Percentiles rank a stretch among this genome's conserved stretches.
Evolutionary conservation across 2,797 vertebrate species (phyloP).

Genomic region (Urosaurus nigricauda): DNA sequence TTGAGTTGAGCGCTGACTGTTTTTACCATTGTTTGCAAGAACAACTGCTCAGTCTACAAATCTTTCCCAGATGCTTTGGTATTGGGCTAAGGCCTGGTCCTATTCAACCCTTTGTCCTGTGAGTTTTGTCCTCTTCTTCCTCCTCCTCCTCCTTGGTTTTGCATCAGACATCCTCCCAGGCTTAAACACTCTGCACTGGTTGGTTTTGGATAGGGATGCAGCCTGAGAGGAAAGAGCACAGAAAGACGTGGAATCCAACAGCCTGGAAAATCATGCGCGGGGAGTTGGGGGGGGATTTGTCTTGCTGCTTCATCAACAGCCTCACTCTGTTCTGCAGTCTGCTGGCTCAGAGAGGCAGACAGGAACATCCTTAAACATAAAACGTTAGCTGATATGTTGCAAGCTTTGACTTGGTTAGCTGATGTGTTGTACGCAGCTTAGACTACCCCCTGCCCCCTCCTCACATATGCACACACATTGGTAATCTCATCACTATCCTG

Average conservation of each 20-base stretch:
- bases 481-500: slow-evolving; percentile 81
- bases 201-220: slow-evolving; percentile 34
- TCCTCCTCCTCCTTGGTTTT: not conserved
- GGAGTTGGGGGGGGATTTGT: slow-evolving; percentile 10
- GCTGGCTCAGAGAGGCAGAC: slow-evolving; percentile 55
- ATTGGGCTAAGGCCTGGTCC: slow-evolving; percentile 1
- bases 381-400: slow-evolving; percentile 75
- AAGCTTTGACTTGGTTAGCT: slow-evolving; percentile 16
- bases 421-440: slow-evolving; percentile 72
- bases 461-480: slow-evolving; percentile 60
- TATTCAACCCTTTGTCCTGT: slow-evolving; percentile 13
- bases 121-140: slow-evolving; percentile 11
- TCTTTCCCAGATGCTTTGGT: slow-evolving; percentile 22
- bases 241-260: slow-evolving; percentile 54
- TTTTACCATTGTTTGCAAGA: slow-evolving; percentile 8
- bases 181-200: not conserved
- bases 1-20: not conserved
- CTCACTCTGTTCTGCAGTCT: slow-evolving; percentile 60
- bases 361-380: slow-evolving; percentile 70
- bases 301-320: slow-evolving; percentile 28
- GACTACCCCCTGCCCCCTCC: slow-evolving; percentile 53
- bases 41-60: not conserved
- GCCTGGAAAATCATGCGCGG: slow-evolving; percentile 10
- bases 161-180: not conserved
- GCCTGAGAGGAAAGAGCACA: slow-evolving; percentile 43